phyloP scores from a whole-genome alignment of 2,797 vertebrate species.

The Eutrigla gurnardus region DNA sequence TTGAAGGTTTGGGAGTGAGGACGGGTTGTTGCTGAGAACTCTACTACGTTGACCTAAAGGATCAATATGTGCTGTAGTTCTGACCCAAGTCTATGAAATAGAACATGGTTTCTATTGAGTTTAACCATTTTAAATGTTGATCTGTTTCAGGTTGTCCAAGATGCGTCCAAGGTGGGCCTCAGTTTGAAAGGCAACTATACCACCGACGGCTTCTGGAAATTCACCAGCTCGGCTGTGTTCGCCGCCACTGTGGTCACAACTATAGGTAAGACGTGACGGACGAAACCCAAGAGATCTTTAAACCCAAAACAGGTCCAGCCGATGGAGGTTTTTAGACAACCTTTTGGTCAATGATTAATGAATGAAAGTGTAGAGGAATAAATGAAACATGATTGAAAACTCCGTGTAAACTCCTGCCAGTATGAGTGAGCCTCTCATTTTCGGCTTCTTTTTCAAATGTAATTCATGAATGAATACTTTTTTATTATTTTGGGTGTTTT shows the following conservation, averaged over 20 bases:
- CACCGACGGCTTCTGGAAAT: slow-evolving; percentile 85
- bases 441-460: neutral
- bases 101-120: neutral
- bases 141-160: slow-evolving; percentile 73
- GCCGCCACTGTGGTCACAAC: slow-evolving; percentile 87
- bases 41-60: neutral
- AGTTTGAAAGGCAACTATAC: slow-evolving; percentile 82
- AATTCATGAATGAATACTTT: neutral
- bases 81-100: neutral
- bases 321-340: too few relatives aligned
- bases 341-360: too few relatives aligned
- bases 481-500: neutral
- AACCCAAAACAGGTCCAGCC: neutral
- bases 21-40: slow-evolving; percentile 1
- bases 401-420: too few relatives aligned
- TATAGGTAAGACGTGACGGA: slow-evolving; percentile 74
- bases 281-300: neutral
- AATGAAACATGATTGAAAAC: neutral
- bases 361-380: too few relatives aligned
- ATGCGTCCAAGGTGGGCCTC: slow-evolving; percentile 72
- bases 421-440: neutral
- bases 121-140: neutral
- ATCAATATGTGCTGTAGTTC: slow-evolving; percentile 22
- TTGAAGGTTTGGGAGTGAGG: too few relatives aligned
- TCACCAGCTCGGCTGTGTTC: slow-evolving; percentile 85